Conservation (phyloP, 1,140 invertebrate species). For the Brachionus koreanus region DNA sequence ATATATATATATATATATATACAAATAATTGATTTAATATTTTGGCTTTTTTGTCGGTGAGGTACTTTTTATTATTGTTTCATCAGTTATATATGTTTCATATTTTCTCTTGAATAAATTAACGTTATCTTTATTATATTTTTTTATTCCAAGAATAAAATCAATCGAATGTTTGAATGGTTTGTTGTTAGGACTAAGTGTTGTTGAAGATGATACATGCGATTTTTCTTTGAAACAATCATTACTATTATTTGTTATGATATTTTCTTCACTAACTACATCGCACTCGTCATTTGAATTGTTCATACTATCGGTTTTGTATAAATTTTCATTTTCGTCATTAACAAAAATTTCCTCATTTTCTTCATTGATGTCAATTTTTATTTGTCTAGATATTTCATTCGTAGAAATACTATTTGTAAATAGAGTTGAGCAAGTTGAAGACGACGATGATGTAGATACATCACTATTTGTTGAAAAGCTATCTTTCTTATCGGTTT, state of each 20-base stretch:
- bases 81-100: not conserved
- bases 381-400: not conserved
- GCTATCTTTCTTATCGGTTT: not conserved
- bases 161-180: constrained; percentile 30
- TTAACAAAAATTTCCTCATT: not conserved
- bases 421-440: not conserved
- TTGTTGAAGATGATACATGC: not conserved
- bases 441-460: constrained; percentile 16
- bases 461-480: not conserved
- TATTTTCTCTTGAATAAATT: not conserved
- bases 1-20: no score
- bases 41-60: not conserved
- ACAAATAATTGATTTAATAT: not conserved
- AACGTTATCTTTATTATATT: not conserved
- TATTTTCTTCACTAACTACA: not conserved
- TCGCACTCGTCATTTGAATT: not conserved
- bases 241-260: not conserved
- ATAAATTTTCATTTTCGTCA: not conserved
- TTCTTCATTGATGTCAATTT: not conserved
- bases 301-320: not conserved
- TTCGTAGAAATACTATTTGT: not conserved
- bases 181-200: not conserved
- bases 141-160: not conserved
- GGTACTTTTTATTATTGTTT: not conserved
- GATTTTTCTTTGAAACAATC: not conserved